Evolutionary conservation across 2,888 invertebrate species (phyloP), one percentile per base, ranked within the genome.

Genomic region (Lydus trimaculatus): DNA sequence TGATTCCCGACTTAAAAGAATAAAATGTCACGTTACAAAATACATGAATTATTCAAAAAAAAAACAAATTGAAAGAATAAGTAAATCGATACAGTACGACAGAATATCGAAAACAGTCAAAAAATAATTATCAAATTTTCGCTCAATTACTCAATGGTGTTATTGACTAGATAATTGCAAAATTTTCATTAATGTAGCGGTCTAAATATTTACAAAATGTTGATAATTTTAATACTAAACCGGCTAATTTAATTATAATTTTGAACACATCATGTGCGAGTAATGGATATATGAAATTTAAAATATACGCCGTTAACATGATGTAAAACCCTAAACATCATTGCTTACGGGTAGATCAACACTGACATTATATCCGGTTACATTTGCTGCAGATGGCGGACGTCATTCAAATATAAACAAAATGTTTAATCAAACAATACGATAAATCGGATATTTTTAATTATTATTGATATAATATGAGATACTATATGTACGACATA

Each of bases 311-410:
- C 66, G 75, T 73, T 74, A 75, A 76, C 76, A 74, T 70, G 60
- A 71, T 76, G 72, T 74, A 67, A 77, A 77, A 77, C 75, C 78
- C 73, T 74, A 79, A 78, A 80, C 76, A 78, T 74, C 71, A 75
- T 72, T 66, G 77, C 79, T 77, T 72, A 73, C 72, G 77, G 80
- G 73, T 76, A 78, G 77, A 80, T 79, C 79, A 81, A 78, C 77
- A 79, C 81, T 81, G 80, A 81, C 80, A 79, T 75, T 80, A 76
- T 77, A 80, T 80, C 80, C 79, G 76, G 78, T 76, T 76, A 76
- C 75, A 76, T 78, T 75, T 73, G 75, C 74, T 76, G 78, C 80
- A 79, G 75, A 79, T 80, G 79, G 79, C 79, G 78, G 75, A 71
- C 73, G 75, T 79, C 76, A 77, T 76, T 71, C 69, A 71, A 75